Percentiles rank a stretch among this genome's conserved stretches.
Evolutionary conservation across 2,888 invertebrate species (phyloP).

Genomic region (Andrena flavipes): DNA sequence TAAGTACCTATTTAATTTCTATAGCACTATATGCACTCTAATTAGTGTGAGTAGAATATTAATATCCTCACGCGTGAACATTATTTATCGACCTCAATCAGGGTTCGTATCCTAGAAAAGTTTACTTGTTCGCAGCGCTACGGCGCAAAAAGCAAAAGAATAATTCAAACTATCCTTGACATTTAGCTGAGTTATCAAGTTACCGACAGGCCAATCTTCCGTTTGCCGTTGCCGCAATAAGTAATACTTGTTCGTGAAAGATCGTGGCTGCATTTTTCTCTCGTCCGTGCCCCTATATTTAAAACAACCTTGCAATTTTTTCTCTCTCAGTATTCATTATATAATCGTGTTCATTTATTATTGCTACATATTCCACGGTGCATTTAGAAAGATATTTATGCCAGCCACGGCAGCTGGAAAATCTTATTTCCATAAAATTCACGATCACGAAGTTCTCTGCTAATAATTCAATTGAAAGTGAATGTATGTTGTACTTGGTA

Average conservation of each 20-base stretch:
- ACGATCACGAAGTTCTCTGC: no score
- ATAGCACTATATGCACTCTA: background rate
- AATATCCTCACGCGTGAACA: slow-evolving; percentile 36
- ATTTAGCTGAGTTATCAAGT: slow-evolving; percentile 58
- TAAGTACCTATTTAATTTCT: background rate
- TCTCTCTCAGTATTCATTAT: background rate
- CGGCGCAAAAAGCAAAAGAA: slow-evolving; percentile 56
- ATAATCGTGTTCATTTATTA: no score
- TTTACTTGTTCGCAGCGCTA: slow-evolving; percentile 24
- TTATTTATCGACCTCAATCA: slow-evolving; percentile 24
- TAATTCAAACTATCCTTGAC: slow-evolving; percentile 61
- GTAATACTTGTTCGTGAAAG: slow-evolving; percentile 50
- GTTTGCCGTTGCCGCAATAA: slow-evolving; percentile 57
- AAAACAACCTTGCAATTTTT: slow-evolving; percentile 9
- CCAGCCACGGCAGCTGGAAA: no score
- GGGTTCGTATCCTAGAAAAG: slow-evolving; percentile 32
- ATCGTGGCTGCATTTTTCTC: slow-evolving; percentile 32
- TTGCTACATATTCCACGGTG: no score
- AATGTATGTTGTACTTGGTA: no score
- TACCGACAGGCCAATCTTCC: slow-evolving; percentile 54
- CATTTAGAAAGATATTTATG: no score
- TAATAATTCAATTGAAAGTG: no score
- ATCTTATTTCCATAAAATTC: no score
- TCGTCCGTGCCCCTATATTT: slow-evolving; percentile 14
- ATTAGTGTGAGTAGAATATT: slow-evolving; percentile 5